phyloP scores from a whole-genome alignment of 2,113 vertebrate species.

The Corythaixoides concolor region DNA sequence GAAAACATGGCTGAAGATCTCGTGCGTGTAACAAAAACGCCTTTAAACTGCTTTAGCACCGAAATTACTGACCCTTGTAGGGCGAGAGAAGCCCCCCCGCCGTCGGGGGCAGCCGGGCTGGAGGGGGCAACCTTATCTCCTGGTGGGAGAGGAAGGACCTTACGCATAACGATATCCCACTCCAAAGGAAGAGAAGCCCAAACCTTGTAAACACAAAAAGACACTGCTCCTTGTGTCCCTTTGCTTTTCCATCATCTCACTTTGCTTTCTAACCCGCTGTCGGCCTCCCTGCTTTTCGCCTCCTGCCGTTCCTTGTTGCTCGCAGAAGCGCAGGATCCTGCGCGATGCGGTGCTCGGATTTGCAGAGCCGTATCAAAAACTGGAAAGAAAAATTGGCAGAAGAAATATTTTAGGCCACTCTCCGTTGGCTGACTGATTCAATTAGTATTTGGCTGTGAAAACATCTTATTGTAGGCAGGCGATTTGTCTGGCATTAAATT shows the following conservation, averaged over 20 bases:
- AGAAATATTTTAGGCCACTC: neutral
- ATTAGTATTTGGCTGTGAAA: neutral
- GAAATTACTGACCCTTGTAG: too few species aligned
- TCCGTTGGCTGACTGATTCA: neutral
- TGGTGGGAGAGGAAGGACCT: rapidly evolving
- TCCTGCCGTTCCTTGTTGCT: neutral
- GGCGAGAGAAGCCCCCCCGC: too few species aligned
- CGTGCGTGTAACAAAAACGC: too few species aligned
- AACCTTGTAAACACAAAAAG: neutral
- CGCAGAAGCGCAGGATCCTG: neutral
- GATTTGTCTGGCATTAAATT: neutral
- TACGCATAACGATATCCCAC: rapidly evolving
- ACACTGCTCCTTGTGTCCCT: neutral
- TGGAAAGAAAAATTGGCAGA: neutral
- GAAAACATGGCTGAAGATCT: rapidly evolving
- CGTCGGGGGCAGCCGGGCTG: too few species aligned
- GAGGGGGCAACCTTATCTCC: neutral
- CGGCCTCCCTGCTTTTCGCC: neutral
- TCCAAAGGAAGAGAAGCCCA: neutral
- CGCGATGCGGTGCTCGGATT: rapidly evolving
- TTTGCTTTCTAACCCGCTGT: rapidly evolving
- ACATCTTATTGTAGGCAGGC: neutral
- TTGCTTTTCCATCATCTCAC: too few species aligned
- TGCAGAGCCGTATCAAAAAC: neutral
- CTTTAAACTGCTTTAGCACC: too few species aligned